These are phyloP conservation scores for Lacanobia oleracea DNA, from an alignment of 2,888 invertebrate species.

Conservation along the genomic window DNA sequence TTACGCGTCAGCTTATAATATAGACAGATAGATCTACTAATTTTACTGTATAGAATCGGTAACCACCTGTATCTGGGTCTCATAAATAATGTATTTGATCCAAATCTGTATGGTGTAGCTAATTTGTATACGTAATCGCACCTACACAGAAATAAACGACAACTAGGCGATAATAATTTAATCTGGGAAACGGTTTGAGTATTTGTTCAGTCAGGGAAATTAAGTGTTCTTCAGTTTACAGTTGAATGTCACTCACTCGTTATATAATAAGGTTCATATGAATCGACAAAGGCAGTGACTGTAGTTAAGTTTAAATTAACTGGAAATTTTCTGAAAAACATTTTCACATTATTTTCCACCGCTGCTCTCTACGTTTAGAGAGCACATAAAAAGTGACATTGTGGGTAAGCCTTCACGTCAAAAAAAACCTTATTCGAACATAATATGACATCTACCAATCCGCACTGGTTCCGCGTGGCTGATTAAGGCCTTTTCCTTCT, in stretches of 20 bases:
- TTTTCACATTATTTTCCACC: no score
- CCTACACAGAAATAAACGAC: conserved; percentile 32
- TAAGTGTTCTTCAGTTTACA: neutral
- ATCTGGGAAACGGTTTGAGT: conserved; percentile 8
- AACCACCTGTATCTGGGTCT: conserved; percentile 28
- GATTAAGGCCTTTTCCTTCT: no score
- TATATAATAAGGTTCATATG: no score
- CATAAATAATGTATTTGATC: conserved; percentile 53
- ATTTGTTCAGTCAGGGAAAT: no score
- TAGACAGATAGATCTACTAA: neutral
- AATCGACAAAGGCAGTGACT: no score
- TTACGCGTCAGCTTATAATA: neutral
- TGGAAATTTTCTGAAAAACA: no score
- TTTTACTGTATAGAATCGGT: conserved; percentile 11
- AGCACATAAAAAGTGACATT: no score
- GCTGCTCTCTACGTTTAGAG: no score
- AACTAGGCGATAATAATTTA: conserved; percentile 26
- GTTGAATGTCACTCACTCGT: no score
- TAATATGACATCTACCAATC: neutral
- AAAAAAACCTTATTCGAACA: no score
- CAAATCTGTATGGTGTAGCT: conserved; percentile 40
- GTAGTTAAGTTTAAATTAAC: no score
- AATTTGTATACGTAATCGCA: conserved; percentile 52
- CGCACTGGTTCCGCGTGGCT: neutral
- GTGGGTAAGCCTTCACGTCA: no score